phyloP scores from a whole-genome alignment of 1,140 invertebrate genomes.

The Odontomachus brunneus region DNA sequence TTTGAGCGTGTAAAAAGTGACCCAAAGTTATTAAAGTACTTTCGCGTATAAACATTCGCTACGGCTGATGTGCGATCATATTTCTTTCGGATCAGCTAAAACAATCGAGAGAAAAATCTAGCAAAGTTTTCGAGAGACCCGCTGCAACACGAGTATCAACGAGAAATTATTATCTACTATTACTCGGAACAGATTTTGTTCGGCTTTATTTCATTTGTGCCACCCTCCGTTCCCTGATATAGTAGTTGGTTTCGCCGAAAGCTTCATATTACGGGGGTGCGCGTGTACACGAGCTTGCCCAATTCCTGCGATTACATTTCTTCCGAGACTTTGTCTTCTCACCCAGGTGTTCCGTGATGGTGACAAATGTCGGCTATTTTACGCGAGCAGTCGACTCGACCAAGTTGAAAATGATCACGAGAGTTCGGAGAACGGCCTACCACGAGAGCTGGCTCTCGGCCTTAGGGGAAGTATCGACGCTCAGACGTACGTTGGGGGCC shows the following conservation, averaged over 20 bases:
- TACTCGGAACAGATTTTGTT: too few relatives aligned
- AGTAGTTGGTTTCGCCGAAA: not conserved
- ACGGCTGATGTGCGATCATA: too few relatives aligned
- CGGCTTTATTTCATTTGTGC: not conserved
- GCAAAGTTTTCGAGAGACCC: too few relatives aligned
- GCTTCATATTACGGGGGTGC: not conserved
- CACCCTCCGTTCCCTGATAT: not conserved
- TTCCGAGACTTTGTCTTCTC: slow-evolving; percentile 21
- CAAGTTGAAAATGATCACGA: slow-evolving; percentile 25
- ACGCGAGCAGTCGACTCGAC: not conserved
- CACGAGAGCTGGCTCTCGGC: slow-evolving; percentile 68
- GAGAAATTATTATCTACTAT: too few relatives aligned
- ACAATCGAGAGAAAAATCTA: too few relatives aligned
- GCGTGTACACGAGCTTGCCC: slow-evolving; percentile 10
- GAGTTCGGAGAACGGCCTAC: slow-evolving; percentile 60
- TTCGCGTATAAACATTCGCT: too few relatives aligned
- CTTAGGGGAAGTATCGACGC: slow-evolving; percentile 66
- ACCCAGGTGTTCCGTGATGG: slow-evolving; percentile 44
- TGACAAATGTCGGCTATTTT: slow-evolving; percentile 14
- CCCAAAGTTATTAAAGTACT: too few relatives aligned
- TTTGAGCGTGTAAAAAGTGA: too few relatives aligned
- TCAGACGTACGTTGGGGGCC: slow-evolving; percentile 67
- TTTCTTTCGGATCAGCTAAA: too few relatives aligned
- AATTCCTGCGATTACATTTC: slow-evolving; percentile 32
- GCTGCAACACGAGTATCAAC: too few relatives aligned